These are phyloP conservation scores for Phlogophora meticulosa DNA, from an alignment of 2,888 invertebrate species.

Conservation along the genomic window DNA sequence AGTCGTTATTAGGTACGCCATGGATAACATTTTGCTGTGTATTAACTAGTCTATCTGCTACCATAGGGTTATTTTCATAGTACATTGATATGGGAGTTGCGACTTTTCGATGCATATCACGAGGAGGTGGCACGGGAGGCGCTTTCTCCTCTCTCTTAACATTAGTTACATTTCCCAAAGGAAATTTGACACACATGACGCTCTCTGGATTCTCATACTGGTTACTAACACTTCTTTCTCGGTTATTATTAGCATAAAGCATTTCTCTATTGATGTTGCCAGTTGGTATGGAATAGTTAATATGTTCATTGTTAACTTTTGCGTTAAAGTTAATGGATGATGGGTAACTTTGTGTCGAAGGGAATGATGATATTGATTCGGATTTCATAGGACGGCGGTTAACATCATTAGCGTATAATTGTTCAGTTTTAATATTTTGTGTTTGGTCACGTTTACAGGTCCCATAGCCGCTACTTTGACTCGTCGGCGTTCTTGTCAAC, in stretches of 20 bases:
- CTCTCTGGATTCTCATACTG: conserved; percentile 84
- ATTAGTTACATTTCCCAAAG: conserved; percentile 86
- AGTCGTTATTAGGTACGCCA: conserved; percentile 88
- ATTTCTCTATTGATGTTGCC: conserved; percentile 83
- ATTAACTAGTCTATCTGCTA: conserved; percentile 78
- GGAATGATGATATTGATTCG: conserved; percentile 89
- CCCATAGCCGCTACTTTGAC: conserved; percentile 88
- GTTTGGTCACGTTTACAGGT: conserved; percentile 88
- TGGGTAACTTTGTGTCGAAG: conserved; percentile 89
- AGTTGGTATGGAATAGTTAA: conserved; percentile 88
- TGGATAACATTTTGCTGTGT: conserved; percentile 77
- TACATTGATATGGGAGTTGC: conserved; percentile 89
- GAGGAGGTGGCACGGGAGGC: conserved; percentile 95
- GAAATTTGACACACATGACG: conserved; percentile 89
- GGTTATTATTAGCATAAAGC: conserved; percentile 82
- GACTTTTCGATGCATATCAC: conserved; percentile 93
- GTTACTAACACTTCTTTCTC: conserved; percentile 81
- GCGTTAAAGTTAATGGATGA: conserved; percentile 90
- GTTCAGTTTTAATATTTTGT: conserved; percentile 85
- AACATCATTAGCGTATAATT: conserved; percentile 77
- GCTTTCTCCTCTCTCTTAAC: conserved; percentile 86
- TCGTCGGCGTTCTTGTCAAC: conserved; percentile 89
- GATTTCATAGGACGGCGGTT: conserved; percentile 85
- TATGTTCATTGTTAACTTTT: conserved; percentile 90
- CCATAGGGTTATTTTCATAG: conserved; percentile 84